These are phyloP conservation scores for Mus spretus DNA, from an alignment of 2,797 vertebrate species.

Conservation along the genomic window DNA sequence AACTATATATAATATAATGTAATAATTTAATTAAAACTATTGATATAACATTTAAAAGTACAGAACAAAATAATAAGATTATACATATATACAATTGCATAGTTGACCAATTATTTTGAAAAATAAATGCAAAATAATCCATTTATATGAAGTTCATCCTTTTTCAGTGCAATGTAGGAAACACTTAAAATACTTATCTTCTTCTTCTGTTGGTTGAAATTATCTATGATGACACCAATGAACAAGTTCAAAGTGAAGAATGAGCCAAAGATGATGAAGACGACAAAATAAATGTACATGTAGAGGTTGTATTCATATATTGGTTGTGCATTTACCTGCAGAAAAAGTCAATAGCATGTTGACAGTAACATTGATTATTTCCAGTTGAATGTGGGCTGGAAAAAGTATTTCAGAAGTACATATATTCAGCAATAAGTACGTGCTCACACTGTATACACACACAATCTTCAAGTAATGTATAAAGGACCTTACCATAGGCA, in stretches of 20 bases:
- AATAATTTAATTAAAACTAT: neutral
- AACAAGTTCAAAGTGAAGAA: slow-evolving; percentile 99
- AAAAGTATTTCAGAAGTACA: slow-evolving; percentile 16
- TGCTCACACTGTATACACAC: neutral
- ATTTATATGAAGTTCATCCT: neutral
- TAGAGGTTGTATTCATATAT: slow-evolving; percentile 91
- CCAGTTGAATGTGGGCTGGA: neutral
- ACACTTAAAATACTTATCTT: slow-evolving; percentile 95
- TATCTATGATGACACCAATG: slow-evolving; percentile 99
- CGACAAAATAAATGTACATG: slow-evolving; percentile 98
- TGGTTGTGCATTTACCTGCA: slow-evolving; percentile 92
- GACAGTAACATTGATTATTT: slow-evolving; percentile 59
- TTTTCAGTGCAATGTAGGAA: slow-evolving; percentile 71
- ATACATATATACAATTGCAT: neutral
- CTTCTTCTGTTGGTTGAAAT: slow-evolving; percentile 99
- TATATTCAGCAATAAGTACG: neutral
- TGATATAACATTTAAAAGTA: slow-evolving; percentile 26
- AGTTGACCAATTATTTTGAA: slow-evolving; percentile 27
- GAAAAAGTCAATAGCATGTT: slow-evolving; percentile 75
- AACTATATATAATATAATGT: too few relatives aligned
- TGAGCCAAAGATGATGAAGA: slow-evolving; percentile 98
- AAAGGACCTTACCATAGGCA: neutral
- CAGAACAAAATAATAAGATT: slow-evolving; percentile 43
- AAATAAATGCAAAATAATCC: slow-evolving; percentile 34
- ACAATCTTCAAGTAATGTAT: slow-evolving; percentile 10